These are phyloP conservation scores for Myiozetetes cayanensis DNA, from an alignment of 2,113 vertebrate genomes.

Conservation along the genomic window DNA sequence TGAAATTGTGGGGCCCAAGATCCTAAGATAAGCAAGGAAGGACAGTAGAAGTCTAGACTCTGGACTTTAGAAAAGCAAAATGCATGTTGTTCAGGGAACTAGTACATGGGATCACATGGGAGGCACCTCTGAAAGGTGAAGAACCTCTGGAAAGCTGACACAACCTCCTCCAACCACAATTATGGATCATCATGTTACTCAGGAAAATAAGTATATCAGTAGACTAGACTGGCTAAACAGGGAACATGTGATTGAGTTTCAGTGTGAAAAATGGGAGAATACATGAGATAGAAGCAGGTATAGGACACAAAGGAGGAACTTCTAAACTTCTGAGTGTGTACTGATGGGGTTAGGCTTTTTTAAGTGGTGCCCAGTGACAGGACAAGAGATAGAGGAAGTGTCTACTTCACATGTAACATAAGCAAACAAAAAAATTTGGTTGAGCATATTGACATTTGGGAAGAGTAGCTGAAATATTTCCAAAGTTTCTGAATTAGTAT, in stretches of 20 bases:
- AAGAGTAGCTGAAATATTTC: constrained; percentile 5
- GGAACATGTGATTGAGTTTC: neutral
- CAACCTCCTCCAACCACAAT: neutral
- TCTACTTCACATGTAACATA: constrained; percentile 11
- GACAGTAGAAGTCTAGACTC: neutral
- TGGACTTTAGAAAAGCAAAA: neutral
- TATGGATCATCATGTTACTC: neutral
- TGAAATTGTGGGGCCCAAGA: neutral
- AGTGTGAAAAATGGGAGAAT: neutral
- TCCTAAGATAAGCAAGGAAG: neutral
- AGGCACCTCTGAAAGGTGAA: neutral
- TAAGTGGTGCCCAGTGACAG: neutral
- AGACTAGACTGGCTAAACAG: neutral
- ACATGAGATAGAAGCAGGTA: neutral
- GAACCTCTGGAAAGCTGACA: neutral
- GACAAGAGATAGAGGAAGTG: neutral
- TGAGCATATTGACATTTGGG: constrained; percentile 4
- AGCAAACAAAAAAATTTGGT: constrained; percentile 3
- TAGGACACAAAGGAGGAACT: neutral
- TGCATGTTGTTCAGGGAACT: neutral
- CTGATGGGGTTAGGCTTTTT: neutral
- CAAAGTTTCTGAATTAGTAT: constrained; percentile 1
- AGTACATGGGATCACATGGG: neutral
- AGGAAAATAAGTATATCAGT: neutral
- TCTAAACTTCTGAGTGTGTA: neutral